Percentiles rank a stretch among this genome's conserved stretches.
phyloP scores from a whole-genome alignment of 1,140 invertebrate species.

The Himalopsyche phryganea region DNA sequence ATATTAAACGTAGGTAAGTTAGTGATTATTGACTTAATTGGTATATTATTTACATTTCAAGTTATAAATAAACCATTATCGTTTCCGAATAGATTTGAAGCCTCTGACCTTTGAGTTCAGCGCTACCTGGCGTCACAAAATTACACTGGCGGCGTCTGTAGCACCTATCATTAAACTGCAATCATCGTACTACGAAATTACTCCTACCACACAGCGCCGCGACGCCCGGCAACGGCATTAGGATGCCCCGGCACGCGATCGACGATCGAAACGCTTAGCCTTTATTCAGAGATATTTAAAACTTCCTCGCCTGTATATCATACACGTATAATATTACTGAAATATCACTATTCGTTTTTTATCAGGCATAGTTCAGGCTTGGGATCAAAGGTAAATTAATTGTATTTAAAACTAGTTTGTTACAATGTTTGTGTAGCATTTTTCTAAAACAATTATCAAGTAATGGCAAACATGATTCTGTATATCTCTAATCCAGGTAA shows the following conservation, averaged over 20 bases:
- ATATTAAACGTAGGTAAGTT: too few species aligned
- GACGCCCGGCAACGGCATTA: background rate
- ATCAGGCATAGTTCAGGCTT: too few species aligned
- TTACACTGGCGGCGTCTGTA: slow-evolving; percentile 12
- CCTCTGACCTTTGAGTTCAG: slow-evolving; percentile 4
- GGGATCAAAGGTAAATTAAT: too few species aligned
- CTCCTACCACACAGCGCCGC: slow-evolving; percentile 8
- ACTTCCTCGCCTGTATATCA: background rate
- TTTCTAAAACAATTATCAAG: too few species aligned
- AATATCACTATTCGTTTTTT: too few species aligned
- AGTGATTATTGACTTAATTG: too few species aligned
- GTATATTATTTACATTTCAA: too few species aligned
- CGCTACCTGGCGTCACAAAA: slow-evolving; percentile 5
- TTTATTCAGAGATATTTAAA: background rate
- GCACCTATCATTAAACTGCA: slow-evolving; percentile 22
- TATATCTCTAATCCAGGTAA: too few species aligned
- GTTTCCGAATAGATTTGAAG: background rate
- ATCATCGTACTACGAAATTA: slow-evolving; percentile 4
- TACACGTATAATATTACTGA: background rate
- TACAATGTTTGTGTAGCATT: too few species aligned
- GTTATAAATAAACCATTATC: too few species aligned
- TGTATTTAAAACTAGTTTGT: too few species aligned
- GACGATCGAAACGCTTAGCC: slow-evolving; percentile 1
- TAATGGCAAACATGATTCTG: too few species aligned
- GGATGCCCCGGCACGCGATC: slow-evolving; percentile 12